phyloP scores from a whole-genome alignment of 2,888 invertebrate genomes.

The Agrotis ipsilon region DNA sequence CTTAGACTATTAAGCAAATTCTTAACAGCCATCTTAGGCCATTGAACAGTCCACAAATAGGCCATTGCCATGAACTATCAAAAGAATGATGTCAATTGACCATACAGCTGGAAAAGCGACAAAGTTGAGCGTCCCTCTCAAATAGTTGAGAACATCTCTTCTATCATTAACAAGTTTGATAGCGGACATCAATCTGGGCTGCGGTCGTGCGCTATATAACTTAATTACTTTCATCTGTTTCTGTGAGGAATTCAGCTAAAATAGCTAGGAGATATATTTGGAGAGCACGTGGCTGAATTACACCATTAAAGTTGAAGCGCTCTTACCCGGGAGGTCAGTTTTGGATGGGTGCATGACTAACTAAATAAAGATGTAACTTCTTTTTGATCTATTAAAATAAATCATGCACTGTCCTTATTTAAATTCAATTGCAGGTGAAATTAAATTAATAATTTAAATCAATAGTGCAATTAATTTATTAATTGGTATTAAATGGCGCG shows the following conservation, averaged over 20 bases:
- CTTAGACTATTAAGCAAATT: neutral
- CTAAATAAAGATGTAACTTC: too few relatives aligned
- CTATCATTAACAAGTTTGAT: constrained; percentile 68
- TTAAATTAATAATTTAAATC: too few relatives aligned
- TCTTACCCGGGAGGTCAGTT: too few relatives aligned
- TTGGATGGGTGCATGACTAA: too few relatives aligned
- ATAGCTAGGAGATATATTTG: constrained; percentile 14
- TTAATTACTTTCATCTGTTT: constrained; percentile 64
- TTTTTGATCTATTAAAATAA: neutral
- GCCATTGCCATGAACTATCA: constrained; percentile 48
- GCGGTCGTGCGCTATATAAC: constrained; percentile 60
- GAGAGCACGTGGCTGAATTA: too few relatives aligned
- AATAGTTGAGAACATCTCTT: constrained; percentile 66
- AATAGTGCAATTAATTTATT: too few relatives aligned
- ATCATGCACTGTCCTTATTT: neutral
- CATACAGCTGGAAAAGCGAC: constrained; percentile 50
- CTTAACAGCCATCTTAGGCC: neutral
- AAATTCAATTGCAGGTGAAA: too few relatives aligned
- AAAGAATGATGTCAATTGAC: constrained; percentile 54
- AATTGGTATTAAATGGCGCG: too few relatives aligned
- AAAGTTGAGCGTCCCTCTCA: constrained; percentile 58
- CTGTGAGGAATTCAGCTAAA: constrained; percentile 28
- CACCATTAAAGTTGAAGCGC: too few relatives aligned
- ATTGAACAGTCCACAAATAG: constrained; percentile 8
- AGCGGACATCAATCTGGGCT: constrained; percentile 61